Conservation (phyloP, 2,888 invertebrate genomes). For the Barypeithes pellucidus region DNA sequence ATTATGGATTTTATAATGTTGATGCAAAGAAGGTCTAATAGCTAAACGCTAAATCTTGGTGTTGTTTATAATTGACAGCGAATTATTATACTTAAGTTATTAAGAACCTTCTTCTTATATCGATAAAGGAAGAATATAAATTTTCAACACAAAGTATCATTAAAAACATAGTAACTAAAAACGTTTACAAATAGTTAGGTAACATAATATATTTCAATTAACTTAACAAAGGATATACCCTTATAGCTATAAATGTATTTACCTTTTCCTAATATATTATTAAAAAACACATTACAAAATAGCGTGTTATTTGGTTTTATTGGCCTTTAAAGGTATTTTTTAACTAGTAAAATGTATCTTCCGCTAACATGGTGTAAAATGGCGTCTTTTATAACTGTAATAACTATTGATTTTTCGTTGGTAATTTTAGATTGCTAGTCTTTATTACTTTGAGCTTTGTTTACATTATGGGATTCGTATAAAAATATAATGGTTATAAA, state of each 20-base stretch:
- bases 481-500: no score
- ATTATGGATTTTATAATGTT: no score
- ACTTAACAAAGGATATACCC: not conserved
- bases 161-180: not conserved
- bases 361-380: not conserved
- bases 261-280: not conserved
- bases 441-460: not conserved
- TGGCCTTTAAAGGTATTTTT: not conserved
- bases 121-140: no score
- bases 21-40: no score
- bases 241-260: not conserved
- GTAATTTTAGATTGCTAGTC: not conserved
- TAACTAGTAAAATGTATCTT: not conserved
- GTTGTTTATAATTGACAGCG: no score
- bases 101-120: no score
- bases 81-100: no score
- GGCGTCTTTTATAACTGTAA: not conserved
- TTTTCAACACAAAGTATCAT: not conserved
- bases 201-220: slow-evolving; percentile 14
- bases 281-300: slow-evolving; percentile 3
- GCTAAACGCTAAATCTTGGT: no score
- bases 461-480: no score
- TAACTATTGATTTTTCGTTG: not conserved
- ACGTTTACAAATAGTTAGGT: slow-evolving; percentile 2
- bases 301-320: not conserved